These are phyloP conservation scores for Plumapathes pennacea DNA, from an alignment of 92 coral and sea anemone genomes.

Conservation along the genomic window DNA sequence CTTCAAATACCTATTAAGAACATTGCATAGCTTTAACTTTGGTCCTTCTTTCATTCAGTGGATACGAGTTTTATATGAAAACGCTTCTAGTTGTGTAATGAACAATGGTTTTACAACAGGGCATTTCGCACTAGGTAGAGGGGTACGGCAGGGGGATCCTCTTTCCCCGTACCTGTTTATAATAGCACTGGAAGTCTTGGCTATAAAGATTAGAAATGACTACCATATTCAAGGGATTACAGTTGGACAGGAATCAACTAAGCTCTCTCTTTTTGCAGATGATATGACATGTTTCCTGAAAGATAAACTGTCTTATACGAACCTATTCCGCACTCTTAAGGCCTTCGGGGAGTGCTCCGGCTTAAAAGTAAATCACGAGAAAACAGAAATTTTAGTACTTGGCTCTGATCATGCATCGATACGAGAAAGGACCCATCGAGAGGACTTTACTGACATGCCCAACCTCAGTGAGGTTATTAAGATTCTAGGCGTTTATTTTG, in stretches of 20 bases:
- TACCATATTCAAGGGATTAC: slow-evolving; percentile 5
- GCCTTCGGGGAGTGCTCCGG: slow-evolving; percentile 5
- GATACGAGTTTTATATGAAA: slow-evolving; percentile 4
- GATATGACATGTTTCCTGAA: slow-evolving; percentile 12
- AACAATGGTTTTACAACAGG: slow-evolving; percentile 11
- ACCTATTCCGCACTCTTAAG: neutral
- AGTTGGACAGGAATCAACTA: slow-evolving; percentile 1
- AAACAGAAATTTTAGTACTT: slow-evolving; percentile 11
- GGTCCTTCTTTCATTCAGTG: slow-evolving; percentile 21
- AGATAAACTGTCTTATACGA: slow-evolving; percentile 6
- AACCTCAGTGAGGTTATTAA: slow-evolving; percentile 1
- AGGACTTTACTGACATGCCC: neutral
- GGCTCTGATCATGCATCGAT: no score
- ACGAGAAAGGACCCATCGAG: neutral
- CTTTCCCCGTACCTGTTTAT: slow-evolving; percentile 1
- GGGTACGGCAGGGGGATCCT: slow-evolving; percentile 19
- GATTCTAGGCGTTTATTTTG: slow-evolving; percentile 7
- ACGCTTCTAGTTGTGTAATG: slow-evolving; percentile 3
- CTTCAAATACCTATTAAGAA: neutral
- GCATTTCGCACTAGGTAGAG: neutral
- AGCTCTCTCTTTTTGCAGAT: slow-evolving; percentile 19
- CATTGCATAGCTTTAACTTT: slow-evolving; percentile 9
- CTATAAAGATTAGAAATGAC: slow-evolving; percentile 4
- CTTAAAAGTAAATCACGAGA: slow-evolving; percentile 1
- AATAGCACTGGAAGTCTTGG: slow-evolving; percentile 2